These are phyloP conservation scores for Dryobotodes eremita DNA, from an alignment of 2,888 invertebrate genomes.

Conservation along the genomic window DNA sequence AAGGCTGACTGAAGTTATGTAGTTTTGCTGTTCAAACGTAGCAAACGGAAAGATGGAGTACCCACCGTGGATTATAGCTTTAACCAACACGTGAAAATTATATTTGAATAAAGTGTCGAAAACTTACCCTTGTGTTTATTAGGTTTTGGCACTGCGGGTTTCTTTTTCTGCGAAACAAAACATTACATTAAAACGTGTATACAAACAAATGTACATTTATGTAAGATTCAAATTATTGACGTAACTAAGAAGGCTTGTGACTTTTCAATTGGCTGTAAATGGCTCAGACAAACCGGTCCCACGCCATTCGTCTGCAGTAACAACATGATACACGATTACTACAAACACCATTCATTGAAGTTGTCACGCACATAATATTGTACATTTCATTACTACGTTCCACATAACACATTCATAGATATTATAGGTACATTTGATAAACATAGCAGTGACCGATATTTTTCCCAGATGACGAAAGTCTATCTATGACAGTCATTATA, in stretches of 20 bases:
- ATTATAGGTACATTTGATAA: background rate
- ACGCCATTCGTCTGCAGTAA: constrained; percentile 3
- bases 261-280: background rate
- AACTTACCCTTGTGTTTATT: constrained; percentile 76
- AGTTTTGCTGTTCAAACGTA: background rate
- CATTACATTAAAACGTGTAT: constrained; percentile 12
- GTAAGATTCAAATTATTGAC: background rate
- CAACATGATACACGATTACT: constrained; percentile 14
- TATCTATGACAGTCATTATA: background rate
- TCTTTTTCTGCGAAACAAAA: constrained; percentile 74
- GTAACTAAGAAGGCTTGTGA: background rate
- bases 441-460: background rate
- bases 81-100: background rate
- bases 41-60: background rate
- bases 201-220: background rate
- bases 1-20: background rate
- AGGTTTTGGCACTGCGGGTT: constrained; percentile 55
- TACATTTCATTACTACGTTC: constrained; percentile 12
- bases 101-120: background rate
- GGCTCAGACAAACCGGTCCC: constrained; percentile 2
- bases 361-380: constrained; percentile 21
- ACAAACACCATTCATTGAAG: constrained; percentile 50
- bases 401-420: constrained; percentile 22
- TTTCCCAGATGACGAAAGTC: background rate
- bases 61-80: background rate